A percentile compares a stretch with the other conserved stretches of the same genome.
Conservation (phyloP, 2,113 vertebrate genomes). For the Heterochromis multidens region DNA sequence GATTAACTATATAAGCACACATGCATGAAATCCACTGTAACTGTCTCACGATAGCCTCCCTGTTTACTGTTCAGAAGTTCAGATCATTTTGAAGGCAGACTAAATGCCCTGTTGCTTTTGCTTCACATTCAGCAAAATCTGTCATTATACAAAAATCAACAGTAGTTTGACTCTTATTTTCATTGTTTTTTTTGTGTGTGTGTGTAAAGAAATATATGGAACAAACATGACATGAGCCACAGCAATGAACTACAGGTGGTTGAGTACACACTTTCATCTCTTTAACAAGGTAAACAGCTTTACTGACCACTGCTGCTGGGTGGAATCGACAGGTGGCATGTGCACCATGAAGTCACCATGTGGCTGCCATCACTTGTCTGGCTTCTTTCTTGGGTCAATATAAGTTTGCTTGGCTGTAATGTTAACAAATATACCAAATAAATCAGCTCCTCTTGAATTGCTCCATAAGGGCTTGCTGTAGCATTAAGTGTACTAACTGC, state of each 20-base stretch:
- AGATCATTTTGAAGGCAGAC: not conserved
- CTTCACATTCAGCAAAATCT: not conserved
- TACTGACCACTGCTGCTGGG: not conserved
- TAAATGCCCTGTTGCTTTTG: fast-evolving
- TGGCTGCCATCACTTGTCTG: not conserved
- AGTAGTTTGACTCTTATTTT: not conserved
- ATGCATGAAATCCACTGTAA: not conserved
- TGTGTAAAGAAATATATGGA: not conserved
- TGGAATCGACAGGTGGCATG: not conserved
- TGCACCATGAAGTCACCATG: not conserved
- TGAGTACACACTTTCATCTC: not conserved
- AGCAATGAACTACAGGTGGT: not conserved
- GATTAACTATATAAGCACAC: not conserved
- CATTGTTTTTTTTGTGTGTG: not conserved
- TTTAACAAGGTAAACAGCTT: not conserved
- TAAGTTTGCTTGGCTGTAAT: not conserved
- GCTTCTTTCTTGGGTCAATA: not conserved
- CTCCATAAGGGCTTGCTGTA: not conserved
- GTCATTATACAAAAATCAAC: not conserved
- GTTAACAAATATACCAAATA: not conserved
- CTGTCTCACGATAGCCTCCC: not conserved
- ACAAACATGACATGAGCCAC: not conserved
- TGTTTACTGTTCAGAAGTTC: not conserved
- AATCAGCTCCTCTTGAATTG: not conserved
- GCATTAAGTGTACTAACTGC: fast-evolving